A percentile compares a stretch with the other conserved stretches of the same genome.
Evolutionary conservation across 2,888 invertebrate genomes (phyloP).

Genomic region (Neria commutata): DNA sequence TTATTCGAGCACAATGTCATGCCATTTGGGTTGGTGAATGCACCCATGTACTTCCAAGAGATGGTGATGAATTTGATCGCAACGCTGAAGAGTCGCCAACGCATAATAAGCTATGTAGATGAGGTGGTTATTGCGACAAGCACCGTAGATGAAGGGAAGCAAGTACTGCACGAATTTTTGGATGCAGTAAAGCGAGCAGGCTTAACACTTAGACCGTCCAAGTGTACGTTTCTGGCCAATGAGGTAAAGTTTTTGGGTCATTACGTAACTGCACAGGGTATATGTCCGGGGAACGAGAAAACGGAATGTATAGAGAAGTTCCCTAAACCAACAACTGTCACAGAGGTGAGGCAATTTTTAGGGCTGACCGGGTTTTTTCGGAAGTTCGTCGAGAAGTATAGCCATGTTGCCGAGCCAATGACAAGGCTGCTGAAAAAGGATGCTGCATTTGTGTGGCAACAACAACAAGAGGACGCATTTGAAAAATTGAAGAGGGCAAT

Average conservation of each 20-base stretch:
- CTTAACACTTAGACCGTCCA: slow-evolving; percentile 20
- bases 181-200: slow-evolving; percentile 8
- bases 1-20: slow-evolving; percentile 43
- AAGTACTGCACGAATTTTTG: slow-evolving; percentile 4
- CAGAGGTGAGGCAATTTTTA: slow-evolving; percentile 24
- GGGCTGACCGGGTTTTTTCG: slow-evolving; percentile 21
- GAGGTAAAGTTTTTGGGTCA: slow-evolving; percentile 21
- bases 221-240: slow-evolving; percentile 17
- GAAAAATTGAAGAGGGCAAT: slow-evolving; percentile 36
- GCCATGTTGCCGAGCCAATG: slow-evolving; percentile 36
- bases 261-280: neutral
- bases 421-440: slow-evolving; percentile 28
- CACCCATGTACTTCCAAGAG: slow-evolving; percentile 38
- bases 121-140: neutral
- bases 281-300: slow-evolving; percentile 14
- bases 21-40: slow-evolving; percentile 51
- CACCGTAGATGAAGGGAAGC: slow-evolving; percentile 1
- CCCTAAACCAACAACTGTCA: slow-evolving; percentile 21
- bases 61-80: slow-evolving; percentile 2
- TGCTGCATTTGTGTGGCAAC: slow-evolving; percentile 21
- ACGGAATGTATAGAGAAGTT: slow-evolving; percentile 22
- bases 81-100: neutral
- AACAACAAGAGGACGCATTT: slow-evolving; percentile 23
- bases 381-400: slow-evolving; percentile 22
- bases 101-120: neutral